These are phyloP conservation scores for Aplysia californica DNA, from an alignment of 1,140 invertebrate species.

Conservation along the genomic window DNA sequence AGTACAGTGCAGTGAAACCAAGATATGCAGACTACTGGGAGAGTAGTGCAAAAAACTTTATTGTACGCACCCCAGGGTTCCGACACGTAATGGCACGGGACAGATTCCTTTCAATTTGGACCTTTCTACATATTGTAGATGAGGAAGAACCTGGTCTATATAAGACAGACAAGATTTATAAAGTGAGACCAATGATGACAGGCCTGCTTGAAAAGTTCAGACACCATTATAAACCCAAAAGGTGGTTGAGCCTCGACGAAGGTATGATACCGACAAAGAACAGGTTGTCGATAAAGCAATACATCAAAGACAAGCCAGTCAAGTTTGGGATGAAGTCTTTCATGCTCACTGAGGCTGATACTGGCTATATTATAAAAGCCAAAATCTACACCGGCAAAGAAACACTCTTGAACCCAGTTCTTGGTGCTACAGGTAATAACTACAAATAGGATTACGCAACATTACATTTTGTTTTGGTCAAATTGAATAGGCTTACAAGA, in stretches of 20 bases:
- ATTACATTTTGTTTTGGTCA: too few relatives aligned
- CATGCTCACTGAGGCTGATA: slow-evolving; percentile 20
- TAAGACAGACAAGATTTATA: slow-evolving; percentile 5
- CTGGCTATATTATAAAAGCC: slow-evolving; percentile 27
- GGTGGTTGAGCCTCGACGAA: slow-evolving; percentile 39
- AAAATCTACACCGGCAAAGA: slow-evolving; percentile 32
- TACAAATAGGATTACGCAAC: too few relatives aligned
- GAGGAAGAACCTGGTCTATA: neutral
- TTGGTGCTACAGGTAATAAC: too few relatives aligned
- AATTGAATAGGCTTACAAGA: too few relatives aligned
- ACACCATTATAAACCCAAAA: slow-evolving; percentile 9
- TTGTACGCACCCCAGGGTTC: slow-evolving; percentile 1
- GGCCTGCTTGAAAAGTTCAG: slow-evolving; percentile 9
- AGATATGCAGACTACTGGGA: slow-evolving; percentile 29
- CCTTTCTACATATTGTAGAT: slow-evolving; percentile 20
- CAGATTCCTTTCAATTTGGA: slow-evolving; percentile 18
- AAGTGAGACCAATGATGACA: slow-evolving; percentile 15
- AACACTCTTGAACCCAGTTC: too few relatives aligned
- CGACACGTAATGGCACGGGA: slow-evolving; percentile 15
- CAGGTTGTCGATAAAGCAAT: slow-evolving; percentile 32
- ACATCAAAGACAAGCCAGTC: slow-evolving; percentile 34
- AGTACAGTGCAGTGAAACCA: neutral
- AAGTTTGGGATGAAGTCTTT: slow-evolving; percentile 42
- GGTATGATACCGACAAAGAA: slow-evolving; percentile 35
- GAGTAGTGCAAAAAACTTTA: neutral